Evolutionary conservation across 2,888 invertebrate species (phyloP).

Genomic region (Parnassius mnemosyne): DNA sequence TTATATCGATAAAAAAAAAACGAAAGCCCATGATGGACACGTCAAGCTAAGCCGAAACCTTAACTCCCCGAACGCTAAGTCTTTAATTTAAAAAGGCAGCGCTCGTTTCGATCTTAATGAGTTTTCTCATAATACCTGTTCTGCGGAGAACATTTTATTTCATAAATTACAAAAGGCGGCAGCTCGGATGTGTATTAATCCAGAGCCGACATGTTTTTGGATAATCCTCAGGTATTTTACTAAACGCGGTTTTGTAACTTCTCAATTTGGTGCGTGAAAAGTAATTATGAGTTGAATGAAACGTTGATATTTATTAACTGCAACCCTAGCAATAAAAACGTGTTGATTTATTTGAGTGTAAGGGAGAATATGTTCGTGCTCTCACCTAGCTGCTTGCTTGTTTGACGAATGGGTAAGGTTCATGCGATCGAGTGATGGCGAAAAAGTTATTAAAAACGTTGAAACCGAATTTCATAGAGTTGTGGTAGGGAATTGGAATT

Average conservation of each 20-base stretch:
- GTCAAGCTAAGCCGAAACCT: not conserved
- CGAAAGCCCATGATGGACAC: not conserved
- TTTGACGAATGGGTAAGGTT: too few species aligned
- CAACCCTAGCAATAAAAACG: too few species aligned
- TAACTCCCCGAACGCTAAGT: not conserved
- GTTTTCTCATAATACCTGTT: conserved; percentile 18
- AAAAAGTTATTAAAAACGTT: too few species aligned
- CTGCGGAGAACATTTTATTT: conserved; percentile 17
- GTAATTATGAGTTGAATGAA: too few species aligned
- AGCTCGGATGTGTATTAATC: conserved; percentile 11
- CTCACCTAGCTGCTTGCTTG: too few species aligned
- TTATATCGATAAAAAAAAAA: not conserved
- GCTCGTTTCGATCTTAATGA: conserved; percentile 15
- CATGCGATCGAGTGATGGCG: too few species aligned
- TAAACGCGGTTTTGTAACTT: not conserved
- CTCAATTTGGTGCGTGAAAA: too few species aligned
- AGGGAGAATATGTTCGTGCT: too few species aligned
- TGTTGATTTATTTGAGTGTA: too few species aligned
- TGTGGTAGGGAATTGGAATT: too few species aligned
- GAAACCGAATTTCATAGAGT: too few species aligned
- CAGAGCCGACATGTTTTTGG: conserved; percentile 6
- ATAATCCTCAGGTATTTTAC: conserved; percentile 6
- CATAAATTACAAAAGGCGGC: conserved; percentile 15
- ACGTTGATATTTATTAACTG: too few species aligned
- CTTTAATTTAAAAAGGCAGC: conserved; percentile 18